Base-by-base conservation (phyloP, 2,797 vertebrate genomes). In the Hyperoplus lanceolatus region DNA sequence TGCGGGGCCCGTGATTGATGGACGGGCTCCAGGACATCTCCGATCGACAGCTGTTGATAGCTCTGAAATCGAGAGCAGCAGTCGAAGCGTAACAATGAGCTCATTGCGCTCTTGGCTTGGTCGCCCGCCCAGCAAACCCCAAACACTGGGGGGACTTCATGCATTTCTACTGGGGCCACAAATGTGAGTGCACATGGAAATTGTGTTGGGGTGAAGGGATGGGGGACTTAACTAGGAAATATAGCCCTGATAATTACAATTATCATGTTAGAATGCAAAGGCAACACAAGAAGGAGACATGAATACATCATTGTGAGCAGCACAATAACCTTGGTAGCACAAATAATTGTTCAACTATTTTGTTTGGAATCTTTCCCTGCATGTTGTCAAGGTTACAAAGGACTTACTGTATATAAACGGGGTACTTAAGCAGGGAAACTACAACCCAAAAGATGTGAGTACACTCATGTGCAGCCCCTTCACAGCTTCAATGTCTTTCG, bases 1-100 rank as follows among this genome's bases (percentile, higher is more conserved):
- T 90, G 86, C 29, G 89, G 80, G 82, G 89, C 77, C 87, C 92
- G 87, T 94, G 94, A 96, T 95, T 95, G 94, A 95, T 96, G 95
- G 95, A 96, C 80, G 83, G 70, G 75, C 88, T 95, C 95, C 95
- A 96, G 95, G 95, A 96, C 95, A 94, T 95, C 94, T 96, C 90
- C 94, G 91, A 96, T 96, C 94, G 94, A 95, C 95, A 96, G 95
- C 95, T 96, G 95, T 95, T 96, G 95, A 95, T 96, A 94, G 95
- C 95, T 95, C 92, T 93, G 93, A 94, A 95, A 95, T 94, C 92
- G 93, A 94, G 93, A 93, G 91, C 92, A 92, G 93, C 95, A 93
- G 94, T 94, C 94, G 90, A 92, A 95, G 95, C 94, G 94, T 95
- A 96, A 95, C 95, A 95, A 95, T 94, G 94, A 95, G 94, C 94